phyloP scores from a whole-genome alignment of 2,888 invertebrate species.

The Drosophila subsilvestris region DNA sequence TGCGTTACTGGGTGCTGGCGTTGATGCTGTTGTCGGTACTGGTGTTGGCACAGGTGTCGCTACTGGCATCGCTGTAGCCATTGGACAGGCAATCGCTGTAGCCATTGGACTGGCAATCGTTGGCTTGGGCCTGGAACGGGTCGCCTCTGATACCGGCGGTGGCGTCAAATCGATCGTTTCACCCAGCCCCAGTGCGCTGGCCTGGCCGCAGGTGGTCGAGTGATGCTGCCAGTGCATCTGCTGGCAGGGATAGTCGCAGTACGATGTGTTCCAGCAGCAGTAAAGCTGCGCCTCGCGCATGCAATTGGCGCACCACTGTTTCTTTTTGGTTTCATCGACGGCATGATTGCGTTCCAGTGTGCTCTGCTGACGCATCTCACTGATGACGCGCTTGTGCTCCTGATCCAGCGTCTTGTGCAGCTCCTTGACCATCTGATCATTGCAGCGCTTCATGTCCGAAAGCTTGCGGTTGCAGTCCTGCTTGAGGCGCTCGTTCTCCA shows the following conservation, averaged over 20 bases:
- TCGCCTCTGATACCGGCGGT: not conserved
- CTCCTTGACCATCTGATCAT: conserved; percentile 88
- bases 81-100: not conserved
- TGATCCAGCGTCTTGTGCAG: conserved; percentile 89
- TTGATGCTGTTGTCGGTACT: not conserved
- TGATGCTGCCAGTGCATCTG: conserved; percentile 93
- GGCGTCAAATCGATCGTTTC: not conserved
- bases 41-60: not conserved
- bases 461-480: conserved; percentile 91
- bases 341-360: conserved; percentile 89
- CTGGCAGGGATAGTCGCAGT: conserved; percentile 95
- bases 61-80: conserved; percentile 2
- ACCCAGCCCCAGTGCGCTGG: not conserved
- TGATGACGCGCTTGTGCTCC: conserved; percentile 88
- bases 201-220: conserved; percentile 82
- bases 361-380: conserved; percentile 87
- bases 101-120: not conserved
- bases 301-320: conserved; percentile 97
- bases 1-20: not conserved
- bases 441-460: conserved; percentile 88
- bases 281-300: conserved; percentile 94
- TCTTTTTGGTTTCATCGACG: conserved; percentile 90
- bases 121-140: not conserved
- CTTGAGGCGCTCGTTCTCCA: conserved; percentile 89
- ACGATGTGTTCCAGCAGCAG: conserved; percentile 98